Percentiles rank a stretch among this genome's conserved stretches.
phyloP scores from a whole-genome alignment of 2,797 vertebrate genomes.

The Rhinoraja longicauda region DNA sequence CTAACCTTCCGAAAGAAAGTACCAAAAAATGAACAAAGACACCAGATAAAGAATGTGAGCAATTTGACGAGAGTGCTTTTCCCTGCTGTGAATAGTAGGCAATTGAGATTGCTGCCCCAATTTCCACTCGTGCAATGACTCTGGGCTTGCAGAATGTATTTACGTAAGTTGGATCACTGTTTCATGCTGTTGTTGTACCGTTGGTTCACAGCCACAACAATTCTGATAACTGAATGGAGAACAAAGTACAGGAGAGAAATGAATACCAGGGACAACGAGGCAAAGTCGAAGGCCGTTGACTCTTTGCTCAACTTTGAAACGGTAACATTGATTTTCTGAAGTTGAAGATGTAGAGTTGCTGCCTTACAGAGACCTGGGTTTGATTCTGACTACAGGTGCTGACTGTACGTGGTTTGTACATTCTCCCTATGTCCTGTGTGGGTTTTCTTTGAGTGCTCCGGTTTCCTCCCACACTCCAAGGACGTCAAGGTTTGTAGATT shows the following conservation, averaged over 20 bases:
- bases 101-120: not conserved
- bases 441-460: no score
- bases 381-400: no score
- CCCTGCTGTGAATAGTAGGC: not conserved
- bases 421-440: no score
- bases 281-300: constrained; percentile 83
- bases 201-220: constrained; percentile 71
- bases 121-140: not conserved
- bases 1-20: not conserved
- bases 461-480: no score
- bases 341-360: no score
- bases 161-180: not conserved
- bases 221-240: constrained; percentile 92
- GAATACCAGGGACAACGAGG: constrained; percentile 81
- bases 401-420: no score
- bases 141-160: not conserved
- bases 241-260: constrained; percentile 87
- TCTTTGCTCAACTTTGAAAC: constrained; percentile 94
- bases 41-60: not conserved
- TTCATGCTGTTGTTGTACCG: not conserved
- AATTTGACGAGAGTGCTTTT: not conserved
- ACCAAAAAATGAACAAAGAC: not conserved
- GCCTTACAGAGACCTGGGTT: no score
- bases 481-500: no score
- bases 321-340: constrained; percentile 54